Evolutionary conservation across 2,888 invertebrate genomes (phyloP).

Genomic region (Willowsia nigromaculata): DNA sequence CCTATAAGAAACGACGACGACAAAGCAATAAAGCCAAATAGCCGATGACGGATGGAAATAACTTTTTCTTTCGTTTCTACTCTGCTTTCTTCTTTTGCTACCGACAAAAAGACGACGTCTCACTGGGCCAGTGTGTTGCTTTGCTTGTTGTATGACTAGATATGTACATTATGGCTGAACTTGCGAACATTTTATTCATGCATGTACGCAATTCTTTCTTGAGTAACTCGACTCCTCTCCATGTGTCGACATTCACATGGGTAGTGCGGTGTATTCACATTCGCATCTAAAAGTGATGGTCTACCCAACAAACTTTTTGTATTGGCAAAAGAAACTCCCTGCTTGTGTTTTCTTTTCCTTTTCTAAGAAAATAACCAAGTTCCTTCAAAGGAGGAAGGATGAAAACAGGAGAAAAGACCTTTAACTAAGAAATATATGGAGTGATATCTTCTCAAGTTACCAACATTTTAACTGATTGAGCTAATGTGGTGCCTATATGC

Average conservation of each 20-base stretch:
- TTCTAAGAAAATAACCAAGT: neutral
- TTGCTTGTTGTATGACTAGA: neutral
- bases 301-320: neutral
- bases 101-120: neutral
- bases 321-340: slow-evolving; percentile 44
- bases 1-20: neutral
- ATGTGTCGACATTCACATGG: slow-evolving; percentile 37
- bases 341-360: neutral
- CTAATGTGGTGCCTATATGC: neutral
- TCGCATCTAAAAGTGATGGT: neutral
- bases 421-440: slow-evolving; percentile 49
- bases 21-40: slow-evolving; percentile 60
- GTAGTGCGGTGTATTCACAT: too few species aligned
- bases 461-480: neutral
- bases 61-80: slow-evolving; percentile 14
- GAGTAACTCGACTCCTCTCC: neutral
- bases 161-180: neutral
- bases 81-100: neutral
- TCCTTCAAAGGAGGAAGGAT: neutral
- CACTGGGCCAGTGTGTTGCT: slow-evolving; percentile 14
- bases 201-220: neutral
- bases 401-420: neutral
- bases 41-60: slow-evolving; percentile 60
- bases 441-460: slow-evolving; percentile 10
- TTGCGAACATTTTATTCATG: neutral